phyloP scores from a whole-genome alignment of 2,797 vertebrate genomes.

The Arrhamphus sclerolepis region DNA sequence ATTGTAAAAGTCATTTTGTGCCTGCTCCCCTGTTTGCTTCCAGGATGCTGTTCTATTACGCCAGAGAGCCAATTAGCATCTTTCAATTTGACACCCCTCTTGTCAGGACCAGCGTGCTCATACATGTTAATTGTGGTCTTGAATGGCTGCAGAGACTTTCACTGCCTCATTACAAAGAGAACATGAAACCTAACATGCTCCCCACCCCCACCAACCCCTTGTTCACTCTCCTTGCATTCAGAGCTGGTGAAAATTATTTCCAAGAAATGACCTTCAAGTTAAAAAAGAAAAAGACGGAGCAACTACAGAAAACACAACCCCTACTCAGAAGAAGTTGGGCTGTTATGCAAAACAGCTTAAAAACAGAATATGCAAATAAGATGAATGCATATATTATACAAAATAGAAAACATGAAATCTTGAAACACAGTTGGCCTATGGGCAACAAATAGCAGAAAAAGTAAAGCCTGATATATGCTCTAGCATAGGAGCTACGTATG shows the following conservation, averaged over 20 bases:
- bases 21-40: slow-evolving; percentile 33
- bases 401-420: too few relatives aligned
- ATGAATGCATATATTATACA: too few relatives aligned
- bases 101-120: slow-evolving; percentile 51
- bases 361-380: too few relatives aligned
- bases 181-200: slow-evolving; percentile 21
- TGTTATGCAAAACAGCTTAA: too few relatives aligned
- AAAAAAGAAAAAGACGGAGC: slow-evolving; percentile 11
- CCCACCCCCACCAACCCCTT: slow-evolving; percentile 16
- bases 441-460: too few relatives aligned
- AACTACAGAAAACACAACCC: slow-evolving; percentile 10
- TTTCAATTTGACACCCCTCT: slow-evolving; percentile 61
- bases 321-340: too few relatives aligned
- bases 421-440: too few relatives aligned
- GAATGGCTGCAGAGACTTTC: slow-evolving; percentile 36
- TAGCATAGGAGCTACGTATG: too few relatives aligned
- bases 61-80: slow-evolving; percentile 68
- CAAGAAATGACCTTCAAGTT: slow-evolving; percentile 35
- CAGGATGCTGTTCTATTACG: slow-evolving; percentile 43
- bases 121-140: slow-evolving; percentile 70
- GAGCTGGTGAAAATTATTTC: slow-evolving; percentile 9
- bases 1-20: background rate
- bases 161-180: slow-evolving; percentile 52
- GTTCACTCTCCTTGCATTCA: slow-evolving; percentile 8
- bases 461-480: too few relatives aligned